Percentiles rank a stretch among this genome's conserved stretches.
Evolutionary conservation across 2,888 invertebrate species (phyloP).

Genomic region (Agriotes lineatus): DNA sequence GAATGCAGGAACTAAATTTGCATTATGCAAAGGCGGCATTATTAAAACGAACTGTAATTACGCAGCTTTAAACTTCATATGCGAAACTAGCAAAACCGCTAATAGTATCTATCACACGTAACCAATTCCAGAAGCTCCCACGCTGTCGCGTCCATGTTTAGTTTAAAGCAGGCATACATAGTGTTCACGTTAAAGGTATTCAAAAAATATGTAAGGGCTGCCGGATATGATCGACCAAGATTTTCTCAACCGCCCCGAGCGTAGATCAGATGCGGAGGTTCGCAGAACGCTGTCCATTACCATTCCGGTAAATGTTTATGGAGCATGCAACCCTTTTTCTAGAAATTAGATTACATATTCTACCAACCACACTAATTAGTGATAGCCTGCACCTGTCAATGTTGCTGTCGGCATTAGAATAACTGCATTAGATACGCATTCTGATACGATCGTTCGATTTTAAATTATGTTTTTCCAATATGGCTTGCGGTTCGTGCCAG

Average conservation of each 20-base stretch:
- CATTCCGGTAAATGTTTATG: constrained; percentile 46
- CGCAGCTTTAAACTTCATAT: too few species aligned
- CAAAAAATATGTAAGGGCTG: constrained; percentile 4
- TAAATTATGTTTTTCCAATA: constrained; percentile 34
- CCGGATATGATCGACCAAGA: constrained; percentile 3
- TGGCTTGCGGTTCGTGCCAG: constrained; percentile 31
- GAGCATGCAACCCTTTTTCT: constrained; percentile 51
- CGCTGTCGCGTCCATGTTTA: too few species aligned
- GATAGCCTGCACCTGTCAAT: constrained; percentile 48
- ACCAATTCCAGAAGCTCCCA: too few species aligned
- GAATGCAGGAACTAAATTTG: too few species aligned
- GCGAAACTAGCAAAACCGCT: too few species aligned
- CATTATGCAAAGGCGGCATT: too few species aligned
- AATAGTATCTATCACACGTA: too few species aligned
- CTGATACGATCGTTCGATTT: constrained; percentile 35
- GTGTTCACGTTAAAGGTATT: too few species aligned
- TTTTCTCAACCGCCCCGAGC: constrained; percentile 6
- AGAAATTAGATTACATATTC: constrained; percentile 48
- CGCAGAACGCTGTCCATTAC: constrained; percentile 47
- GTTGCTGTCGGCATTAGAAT: constrained; percentile 27
- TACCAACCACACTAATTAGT: constrained; percentile 39
- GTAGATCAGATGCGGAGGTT: constrained; percentile 45
- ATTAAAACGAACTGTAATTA: too few species aligned
- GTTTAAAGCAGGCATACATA: too few species aligned
- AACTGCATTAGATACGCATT: constrained; percentile 28